phyloP scores from a whole-genome alignment of 1,140 invertebrate species.

The Trissolcus basalis region DNA sequence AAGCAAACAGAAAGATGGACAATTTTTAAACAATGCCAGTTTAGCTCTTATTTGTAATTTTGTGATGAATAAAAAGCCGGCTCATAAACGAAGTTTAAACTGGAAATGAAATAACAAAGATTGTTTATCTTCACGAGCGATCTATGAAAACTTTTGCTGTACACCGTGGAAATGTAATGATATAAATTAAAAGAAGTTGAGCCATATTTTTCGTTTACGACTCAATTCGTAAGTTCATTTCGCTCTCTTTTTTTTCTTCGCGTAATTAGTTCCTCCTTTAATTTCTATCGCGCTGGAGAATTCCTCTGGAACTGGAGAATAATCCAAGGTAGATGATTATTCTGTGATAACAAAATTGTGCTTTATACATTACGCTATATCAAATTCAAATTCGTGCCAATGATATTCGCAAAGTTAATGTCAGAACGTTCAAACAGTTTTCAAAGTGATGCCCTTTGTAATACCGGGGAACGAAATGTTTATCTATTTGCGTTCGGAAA shows the following conservation, averaged over 20 bases:
- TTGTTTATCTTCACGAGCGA: constrained; percentile 11
- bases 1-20: too few species aligned
- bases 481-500: too few species aligned
- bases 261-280: constrained; percentile 6
- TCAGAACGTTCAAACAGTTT: too few species aligned
- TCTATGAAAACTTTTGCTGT: constrained; percentile 9
- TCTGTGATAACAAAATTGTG: too few species aligned
- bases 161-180: neutral
- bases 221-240: constrained; percentile 5
- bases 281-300: neutral
- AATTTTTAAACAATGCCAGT: too few species aligned
- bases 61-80: neutral
- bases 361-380: too few species aligned
- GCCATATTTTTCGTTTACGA: constrained; percentile 4
- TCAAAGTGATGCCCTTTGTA: too few species aligned
- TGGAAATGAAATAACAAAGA: constrained; percentile 4
- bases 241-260: neutral
- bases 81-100: neutral
- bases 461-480: too few species aligned
- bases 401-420: too few species aligned
- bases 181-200: constrained; percentile 11
- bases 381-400: too few species aligned
- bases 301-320: neutral
- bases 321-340: too few species aligned
- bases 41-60: neutral